These are phyloP conservation scores for Crotophaga sulcirostris DNA, from an alignment of 2,113 vertebrate species.

Conservation along the genomic window DNA sequence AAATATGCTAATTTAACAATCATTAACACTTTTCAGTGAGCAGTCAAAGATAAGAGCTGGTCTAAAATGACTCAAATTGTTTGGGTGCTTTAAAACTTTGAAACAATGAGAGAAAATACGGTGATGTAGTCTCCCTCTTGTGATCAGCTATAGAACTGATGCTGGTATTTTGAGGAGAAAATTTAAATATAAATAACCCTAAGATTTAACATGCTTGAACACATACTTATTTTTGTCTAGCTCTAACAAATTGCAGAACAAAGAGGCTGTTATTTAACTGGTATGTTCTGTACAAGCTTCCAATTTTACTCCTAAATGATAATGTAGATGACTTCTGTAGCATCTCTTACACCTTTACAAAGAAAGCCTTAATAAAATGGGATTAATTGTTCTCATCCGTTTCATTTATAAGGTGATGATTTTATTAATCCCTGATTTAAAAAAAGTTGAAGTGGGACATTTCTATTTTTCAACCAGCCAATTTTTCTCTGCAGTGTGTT, in stretches of 20 bases:
- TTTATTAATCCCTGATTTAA: background rate
- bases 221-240: background rate
- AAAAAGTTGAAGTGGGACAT: background rate
- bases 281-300: background rate
- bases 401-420: background rate
- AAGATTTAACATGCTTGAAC: background rate
- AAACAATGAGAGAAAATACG: background rate
- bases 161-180: background rate
- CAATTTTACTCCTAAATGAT: background rate
- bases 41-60: background rate
- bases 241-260: slow-evolving; percentile 17
- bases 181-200: background rate
- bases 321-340: slow-evolving; percentile 24
- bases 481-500: slow-evolving; percentile 13
- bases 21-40: background rate
- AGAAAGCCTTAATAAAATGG: slow-evolving; percentile 50
- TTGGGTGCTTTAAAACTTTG: background rate
- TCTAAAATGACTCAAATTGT: background rate
- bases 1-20: background rate
- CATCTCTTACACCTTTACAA: slow-evolving; percentile 45
- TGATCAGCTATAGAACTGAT: slow-evolving; percentile 20
- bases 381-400: background rate
- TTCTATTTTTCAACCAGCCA: background rate
- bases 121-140: slow-evolving; percentile 37
- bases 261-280: background rate